Evolutionary conservation across 2,888 invertebrate species (phyloP).

Genomic region (Athetis lepigone): DNA sequence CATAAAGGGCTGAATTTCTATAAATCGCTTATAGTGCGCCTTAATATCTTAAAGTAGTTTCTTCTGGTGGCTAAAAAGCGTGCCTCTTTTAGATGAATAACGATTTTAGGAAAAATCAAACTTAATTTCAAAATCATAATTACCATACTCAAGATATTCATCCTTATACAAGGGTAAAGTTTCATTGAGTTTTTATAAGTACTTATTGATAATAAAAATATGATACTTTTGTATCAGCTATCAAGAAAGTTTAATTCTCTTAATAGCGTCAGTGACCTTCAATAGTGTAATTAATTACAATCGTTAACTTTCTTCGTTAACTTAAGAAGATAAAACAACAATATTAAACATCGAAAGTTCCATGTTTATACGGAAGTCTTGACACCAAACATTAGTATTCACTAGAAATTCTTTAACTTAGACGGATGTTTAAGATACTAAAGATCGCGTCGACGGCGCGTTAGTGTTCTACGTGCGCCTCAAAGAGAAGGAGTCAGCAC

Average conservation of each 20-base stretch:
- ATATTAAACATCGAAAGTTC: constrained; percentile 23
- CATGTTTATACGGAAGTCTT: constrained; percentile 30
- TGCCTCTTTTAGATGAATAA: no score
- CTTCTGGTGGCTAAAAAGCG: no score
- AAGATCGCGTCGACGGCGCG: no score
- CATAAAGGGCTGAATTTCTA: no score
- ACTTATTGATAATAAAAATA: no score
- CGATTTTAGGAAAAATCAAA: background rate
- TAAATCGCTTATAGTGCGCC: no score
- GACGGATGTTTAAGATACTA: constrained; percentile 13
- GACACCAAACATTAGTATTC: constrained; percentile 19
- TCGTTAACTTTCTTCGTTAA: constrained; percentile 1
- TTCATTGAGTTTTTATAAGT: no score
- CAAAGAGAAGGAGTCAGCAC: no score
- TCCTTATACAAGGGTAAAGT: no score
- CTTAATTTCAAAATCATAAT: background rate
- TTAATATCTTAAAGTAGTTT: no score
- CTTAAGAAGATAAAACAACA: background rate
- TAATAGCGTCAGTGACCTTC: background rate
- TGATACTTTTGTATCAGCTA: background rate
- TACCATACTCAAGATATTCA: no score
- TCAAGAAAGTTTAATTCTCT: background rate
- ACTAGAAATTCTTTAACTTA: constrained; percentile 25
- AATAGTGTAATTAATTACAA: background rate
- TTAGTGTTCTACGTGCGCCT: no score